Evolutionary conservation across 2,888 invertebrate genomes (phyloP), one percentile per base, ranked within the genome.

Genomic region (Odontomyia ornata): DNA sequence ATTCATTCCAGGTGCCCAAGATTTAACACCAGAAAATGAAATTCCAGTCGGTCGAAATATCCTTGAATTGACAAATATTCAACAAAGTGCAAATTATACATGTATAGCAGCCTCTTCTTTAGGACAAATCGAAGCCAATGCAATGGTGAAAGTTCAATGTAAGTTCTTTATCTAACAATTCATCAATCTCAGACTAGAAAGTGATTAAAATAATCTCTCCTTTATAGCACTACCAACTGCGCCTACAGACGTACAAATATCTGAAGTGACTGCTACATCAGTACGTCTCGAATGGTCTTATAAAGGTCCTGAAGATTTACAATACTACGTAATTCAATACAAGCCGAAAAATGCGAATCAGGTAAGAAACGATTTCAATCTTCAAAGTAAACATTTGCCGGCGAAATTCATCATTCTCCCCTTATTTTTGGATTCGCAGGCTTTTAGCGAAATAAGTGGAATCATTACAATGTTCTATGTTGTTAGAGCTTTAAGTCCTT

Each of bases 101-200:
- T 99, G 99, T 86, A 93, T 96, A 79, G 99, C 99, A 0, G 94
- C 95, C 76, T 97, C 97, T 83, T 96, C 95, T 18, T 90, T 99
- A 76, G 98, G 97, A 64, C 93, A 95, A 83, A 96, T 98, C 79
- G 97, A 97, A 84, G 91, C 93, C 2, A 91, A 92, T 0, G 93
- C 97, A 13, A 91, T 93, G 83, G 97, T 99, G 81, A 95, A 95
- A 90, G 98, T 99, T 81, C 97, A 98, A 91, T 97, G 98, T 98
- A 87, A 93, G 91, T 65, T 36, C 3, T 5, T 36, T 36, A 5
- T 36, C 5, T 5, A 36, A 36, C 9, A 5, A n/a, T 36, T 36
- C 9, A 36, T 36, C 36, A 36, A 36, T 36, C 9, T 5, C 36
- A 9, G n/a, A n/a, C 43, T 43, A 9, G 43, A 43, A 43, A 7